Evolutionary conservation across 2,797 vertebrate species (phyloP).

Genomic region (Crenuchus spilurus): DNA sequence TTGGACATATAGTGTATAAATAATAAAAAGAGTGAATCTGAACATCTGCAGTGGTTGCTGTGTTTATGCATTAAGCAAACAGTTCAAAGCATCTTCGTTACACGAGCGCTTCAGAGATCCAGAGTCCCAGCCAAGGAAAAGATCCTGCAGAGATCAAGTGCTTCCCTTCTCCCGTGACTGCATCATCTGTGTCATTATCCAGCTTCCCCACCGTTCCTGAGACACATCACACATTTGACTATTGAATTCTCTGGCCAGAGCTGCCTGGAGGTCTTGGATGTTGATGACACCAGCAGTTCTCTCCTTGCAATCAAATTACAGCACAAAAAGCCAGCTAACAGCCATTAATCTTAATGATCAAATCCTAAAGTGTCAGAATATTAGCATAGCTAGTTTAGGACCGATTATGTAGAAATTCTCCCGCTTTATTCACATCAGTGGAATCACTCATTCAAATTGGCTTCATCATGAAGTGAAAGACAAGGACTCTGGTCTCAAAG

Average conservation of each 20-base stretch:
- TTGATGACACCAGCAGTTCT: constrained; percentile 1
- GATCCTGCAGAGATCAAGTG: constrained; percentile 32
- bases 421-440: neutral
- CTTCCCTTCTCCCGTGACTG: constrained; percentile 12
- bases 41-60: too few relatives aligned
- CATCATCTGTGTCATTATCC: constrained; percentile 28
- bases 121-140: neutral
- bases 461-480: neutral
- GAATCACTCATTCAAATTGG: neutral
- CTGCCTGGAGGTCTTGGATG: constrained; percentile 22
- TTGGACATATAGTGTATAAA: too few relatives aligned
- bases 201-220: constrained; percentile 15
- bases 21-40: too few relatives aligned
- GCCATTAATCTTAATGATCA: constrained; percentile 41
- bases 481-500: too few relatives aligned
- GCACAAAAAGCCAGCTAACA: constrained; percentile 5
- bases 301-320: constrained; percentile 25
- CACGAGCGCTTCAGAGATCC: neutral
- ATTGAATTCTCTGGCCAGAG: constrained; percentile 20
- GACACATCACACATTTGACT: constrained; percentile 23
- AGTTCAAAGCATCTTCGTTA: neutral
- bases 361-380: constrained; percentile 21
- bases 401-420: neutral
- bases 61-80: neutral
- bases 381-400: constrained; percentile 7